Conservation (phyloP, 2,797 vertebrate species). For the Rhinatrema bivittatum region DNA sequence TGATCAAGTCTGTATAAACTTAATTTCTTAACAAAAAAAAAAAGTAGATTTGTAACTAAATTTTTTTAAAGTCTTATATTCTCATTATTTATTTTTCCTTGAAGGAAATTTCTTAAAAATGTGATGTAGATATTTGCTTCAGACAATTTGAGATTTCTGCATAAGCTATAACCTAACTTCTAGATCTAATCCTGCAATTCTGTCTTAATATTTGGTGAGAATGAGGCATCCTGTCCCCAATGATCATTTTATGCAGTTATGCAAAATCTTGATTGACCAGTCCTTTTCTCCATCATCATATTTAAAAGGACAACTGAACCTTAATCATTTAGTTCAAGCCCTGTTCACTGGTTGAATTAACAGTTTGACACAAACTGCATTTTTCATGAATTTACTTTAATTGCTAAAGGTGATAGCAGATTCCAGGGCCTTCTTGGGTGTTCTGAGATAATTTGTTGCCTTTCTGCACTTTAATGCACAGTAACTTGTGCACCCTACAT, state of each 20-base stretch:
- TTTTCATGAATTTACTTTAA: slow-evolving; percentile 39
- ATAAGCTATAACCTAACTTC: slow-evolving; percentile 20
- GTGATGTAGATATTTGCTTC: slow-evolving; percentile 41
- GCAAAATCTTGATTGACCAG: slow-evolving; percentile 26
- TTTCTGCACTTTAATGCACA: slow-evolving; percentile 8
- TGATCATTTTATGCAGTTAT: slow-evolving; percentile 31
- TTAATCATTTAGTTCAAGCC: neutral
- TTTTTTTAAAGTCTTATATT: neutral
- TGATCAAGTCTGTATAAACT: no score
- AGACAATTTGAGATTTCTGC: slow-evolving; percentile 27
- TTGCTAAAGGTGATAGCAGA: slow-evolving; percentile 27
- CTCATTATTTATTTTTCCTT: slow-evolving; percentile 18
- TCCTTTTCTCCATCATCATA: slow-evolving; percentile 23
- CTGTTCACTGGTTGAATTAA: slow-evolving; percentile 20
- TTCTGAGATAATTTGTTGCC: slow-evolving; percentile 5
- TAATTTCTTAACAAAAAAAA: no score
- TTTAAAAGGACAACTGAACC: slow-evolving; percentile 14
- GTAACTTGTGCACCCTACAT: slow-evolving; percentile 13
- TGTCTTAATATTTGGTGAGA: slow-evolving; percentile 39
- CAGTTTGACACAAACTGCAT: slow-evolving; percentile 30
- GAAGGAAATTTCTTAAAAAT: slow-evolving; percentile 35
- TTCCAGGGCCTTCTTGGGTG: slow-evolving; percentile 7
- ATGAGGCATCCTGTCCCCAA: slow-evolving; percentile 18
- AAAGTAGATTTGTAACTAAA: no score
- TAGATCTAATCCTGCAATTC: no score